Conservation (phyloP, 2,113 vertebrate genomes). For the Anseranas semipalmata region DNA sequence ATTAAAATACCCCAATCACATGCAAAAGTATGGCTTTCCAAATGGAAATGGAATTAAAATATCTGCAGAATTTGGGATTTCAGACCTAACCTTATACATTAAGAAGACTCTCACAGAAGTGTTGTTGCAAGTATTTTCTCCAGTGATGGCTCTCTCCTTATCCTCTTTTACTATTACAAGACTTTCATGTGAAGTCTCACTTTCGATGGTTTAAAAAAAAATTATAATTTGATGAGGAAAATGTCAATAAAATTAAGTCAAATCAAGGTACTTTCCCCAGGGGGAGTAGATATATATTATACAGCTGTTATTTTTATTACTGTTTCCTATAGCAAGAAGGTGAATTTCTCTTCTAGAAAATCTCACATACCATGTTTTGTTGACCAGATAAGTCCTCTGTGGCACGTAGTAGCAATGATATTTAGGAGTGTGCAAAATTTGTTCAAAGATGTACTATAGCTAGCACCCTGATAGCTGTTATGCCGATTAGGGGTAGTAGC, state of each 20-base stretch:
- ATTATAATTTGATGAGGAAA: constrained; percentile 58
- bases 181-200: not conserved
- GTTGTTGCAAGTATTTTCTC: not conserved
- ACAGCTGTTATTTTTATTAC: not conserved
- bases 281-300: not conserved
- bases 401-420: not conserved
- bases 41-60: not conserved
- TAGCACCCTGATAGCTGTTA: not conserved
- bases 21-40: not conserved
- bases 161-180: constrained; percentile 29
- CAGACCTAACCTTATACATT: not conserved
- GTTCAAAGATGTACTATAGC: not conserved
- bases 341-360: not conserved
- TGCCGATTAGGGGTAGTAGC: not conserved
- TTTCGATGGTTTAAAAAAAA: too few species aligned
- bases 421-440: not conserved
- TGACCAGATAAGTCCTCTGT: not conserved
- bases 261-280: constrained; percentile 2
- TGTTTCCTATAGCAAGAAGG: not conserved
- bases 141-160: not conserved
- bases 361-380: not conserved
- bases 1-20: not conserved
- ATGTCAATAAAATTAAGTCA: constrained; percentile 48
- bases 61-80: not conserved
- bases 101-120: not conserved